A percentile compares a stretch with the other conserved stretches of the same genome.
phyloP scores from a whole-genome alignment of 2,113 vertebrate species.

The Odontesthes bonariensis region DNA sequence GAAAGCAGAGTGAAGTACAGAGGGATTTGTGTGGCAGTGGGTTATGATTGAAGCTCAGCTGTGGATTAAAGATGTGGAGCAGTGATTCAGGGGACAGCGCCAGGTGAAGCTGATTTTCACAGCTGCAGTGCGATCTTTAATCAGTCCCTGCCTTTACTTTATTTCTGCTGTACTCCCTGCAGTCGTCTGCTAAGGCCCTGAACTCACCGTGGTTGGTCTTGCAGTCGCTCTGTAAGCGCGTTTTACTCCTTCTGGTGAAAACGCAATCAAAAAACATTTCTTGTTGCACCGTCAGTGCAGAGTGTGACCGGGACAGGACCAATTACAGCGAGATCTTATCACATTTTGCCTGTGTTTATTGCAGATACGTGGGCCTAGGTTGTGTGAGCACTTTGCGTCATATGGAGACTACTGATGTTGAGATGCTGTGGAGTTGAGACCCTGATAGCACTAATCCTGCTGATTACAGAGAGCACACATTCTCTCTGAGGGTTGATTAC shows the following conservation, averaged over 20 bases:
- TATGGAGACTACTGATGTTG: conserved; percentile 65
- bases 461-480: conserved; percentile 58
- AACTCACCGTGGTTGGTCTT: no score
- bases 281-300: background rate
- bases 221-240: no score
- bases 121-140: background rate
- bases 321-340: background rate
- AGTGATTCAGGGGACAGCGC: background rate
- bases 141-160: background rate
- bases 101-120: background rate
- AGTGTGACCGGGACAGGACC: background rate
- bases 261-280: background rate
- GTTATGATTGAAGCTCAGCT: background rate
- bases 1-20: background rate
- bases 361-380: conserved; percentile 11
- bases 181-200: background rate
- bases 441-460: conserved; percentile 51
- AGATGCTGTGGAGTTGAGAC: conserved; percentile 38
- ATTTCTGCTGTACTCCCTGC: no score
- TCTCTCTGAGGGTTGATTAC: conserved; percentile 49
- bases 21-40: background rate
- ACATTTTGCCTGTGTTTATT: conserved; percentile 64
- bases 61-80: background rate
- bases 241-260: background rate
- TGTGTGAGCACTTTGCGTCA: conserved; percentile 68